Evolutionary conservation across 2,113 vertebrate genomes (phyloP).

Genomic region (Tyrannus savana): DNA sequence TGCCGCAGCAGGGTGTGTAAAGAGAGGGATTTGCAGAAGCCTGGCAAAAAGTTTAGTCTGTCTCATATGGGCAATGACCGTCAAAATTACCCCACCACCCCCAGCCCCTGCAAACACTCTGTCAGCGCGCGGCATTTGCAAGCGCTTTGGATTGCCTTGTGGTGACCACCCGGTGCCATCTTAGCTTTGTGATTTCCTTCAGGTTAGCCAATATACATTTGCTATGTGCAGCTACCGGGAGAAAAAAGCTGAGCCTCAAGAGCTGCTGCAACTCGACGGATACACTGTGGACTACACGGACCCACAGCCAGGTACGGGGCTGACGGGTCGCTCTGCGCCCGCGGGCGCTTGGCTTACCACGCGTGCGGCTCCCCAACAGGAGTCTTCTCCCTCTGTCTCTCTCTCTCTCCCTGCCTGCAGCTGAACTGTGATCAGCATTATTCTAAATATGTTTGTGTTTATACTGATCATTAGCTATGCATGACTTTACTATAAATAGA

Average conservation of each 20-base stretch:
- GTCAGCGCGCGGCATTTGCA: rapidly evolving
- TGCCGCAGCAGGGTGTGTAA: neutral
- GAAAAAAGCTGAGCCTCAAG: conserved; percentile 97
- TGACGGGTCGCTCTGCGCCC: rapidly evolving
- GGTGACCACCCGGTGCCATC: neutral
- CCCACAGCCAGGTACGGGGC: conserved; percentile 90
- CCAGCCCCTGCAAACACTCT: neutral
- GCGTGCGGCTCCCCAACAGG: neutral
- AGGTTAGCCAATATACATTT: conserved; percentile 99
- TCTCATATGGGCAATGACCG: neutral
- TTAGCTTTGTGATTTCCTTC: conserved; percentile 60
- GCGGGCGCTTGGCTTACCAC: rapidly evolving
- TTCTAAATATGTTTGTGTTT: conserved; percentile 24
- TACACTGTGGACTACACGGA: conserved; percentile 99
- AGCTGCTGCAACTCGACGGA: conserved; percentile 95
- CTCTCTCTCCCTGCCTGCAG: neutral
- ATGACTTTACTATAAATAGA: conserved; percentile 37
- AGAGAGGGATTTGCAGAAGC: neutral
- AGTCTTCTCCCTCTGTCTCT: neutral
- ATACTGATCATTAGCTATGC: neutral
- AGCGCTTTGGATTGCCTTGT: neutral
- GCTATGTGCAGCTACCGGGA: conserved; percentile 99
- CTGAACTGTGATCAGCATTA: conserved; percentile 7
- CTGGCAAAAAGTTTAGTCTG: neutral
- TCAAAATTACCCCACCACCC: neutral